Evolutionary conservation across 2,888 invertebrate genomes (phyloP), one percentile per base, ranked within the genome.

Genomic region (Chloroclystis v-ata): DNA sequence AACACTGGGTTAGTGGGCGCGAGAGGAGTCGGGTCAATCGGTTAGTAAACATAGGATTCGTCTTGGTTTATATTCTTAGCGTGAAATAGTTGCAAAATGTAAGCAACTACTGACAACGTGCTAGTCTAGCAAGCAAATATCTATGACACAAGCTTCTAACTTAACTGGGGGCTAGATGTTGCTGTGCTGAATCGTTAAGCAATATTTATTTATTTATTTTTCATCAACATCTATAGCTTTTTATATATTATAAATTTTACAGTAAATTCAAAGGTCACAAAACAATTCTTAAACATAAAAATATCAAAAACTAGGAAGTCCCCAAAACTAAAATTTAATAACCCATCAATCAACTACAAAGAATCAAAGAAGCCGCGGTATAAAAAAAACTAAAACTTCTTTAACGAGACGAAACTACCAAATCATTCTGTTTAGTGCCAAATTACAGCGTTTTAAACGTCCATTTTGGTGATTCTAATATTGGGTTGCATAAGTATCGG

Each of bases 361-460:
- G 78, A 80, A 84, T 73, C 71, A 65, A 65, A 68, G 63, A 67
- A 63, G 69, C 78, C 75, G 74, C 61, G 67, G 68, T 82, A 84
- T 85, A 84, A 83, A 82, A 83, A 83, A 84, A 82, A 82, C 80
- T 82, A 74, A 75, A 79, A 80, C 81, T 82, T 37, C 80, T 82
- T 77, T 85, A 83, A 87, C 83, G 72, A 85, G 82, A 80, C 61
- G 74, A 79, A 82, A 82, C 72, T 73, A 69, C 72, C 72, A 78
- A 84, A 85, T 87, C 84, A 82, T 81, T 72, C 77, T 75, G 77
- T 84, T 86, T 83, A 85, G 84, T 83, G 86, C 83, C 52, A 85
- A 86, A 87, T 87, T 87, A 85, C 82, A 80, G 81, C 78, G 70
- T 82, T 83, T 78, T 78, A 81, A 79, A 72, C 75, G 63, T 65